Base-by-base conservation (phyloP, 2,113 vertebrate genomes). In the Ia io region DNA sequence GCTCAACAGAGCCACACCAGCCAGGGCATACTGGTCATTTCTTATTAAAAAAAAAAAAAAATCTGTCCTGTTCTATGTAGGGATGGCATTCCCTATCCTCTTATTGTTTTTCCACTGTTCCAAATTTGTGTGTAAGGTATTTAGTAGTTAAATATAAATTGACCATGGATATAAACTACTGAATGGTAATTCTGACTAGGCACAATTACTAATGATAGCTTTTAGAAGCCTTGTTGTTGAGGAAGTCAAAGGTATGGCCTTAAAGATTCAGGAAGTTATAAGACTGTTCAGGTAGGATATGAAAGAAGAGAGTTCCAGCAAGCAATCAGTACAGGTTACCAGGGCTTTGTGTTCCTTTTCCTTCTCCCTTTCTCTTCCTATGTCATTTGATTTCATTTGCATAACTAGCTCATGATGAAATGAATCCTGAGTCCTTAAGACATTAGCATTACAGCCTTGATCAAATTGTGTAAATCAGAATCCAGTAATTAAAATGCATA, bases 341-440 rank as follows among this genome's bases (percentile, higher is more conserved):
- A 10, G 20, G 42, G 61, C n/a, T 74, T 89, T 59, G 42, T 76
- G 61, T 56, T 37, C 51, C 85, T 78, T 90, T 51, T n/a, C 74
- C 35, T 78, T 89, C 44, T 40, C 47, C 22, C 12, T 59, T 71
- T 78, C 37, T 47, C 44, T 95, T 63, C 40, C 13, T 65, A 42
- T 13, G 30, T 25, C 70, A 84, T 83, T 49, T 90, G 74, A 25
- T 78, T 94, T 9, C 0, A 82, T 97, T 74, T 93, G 67, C 93
- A 88, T 97, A 90, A 95, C 78, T 91, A 94, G 83, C 76, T 96
- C 63, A 78, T 35, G 56, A 93, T 93, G 92, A 95, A 93, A 88
- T 94, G 69, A 88, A 80, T 83, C 9, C 13, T 0, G 0, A 80
- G 17, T 90, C 70, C 86, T 91, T 20, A 88, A 77, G 82, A 93